Percentiles rank a stretch among this genome's conserved stretches.
Evolutionary conservation across 2,888 invertebrate genomes (phyloP).

Genomic region (Tipula helvola): DNA sequence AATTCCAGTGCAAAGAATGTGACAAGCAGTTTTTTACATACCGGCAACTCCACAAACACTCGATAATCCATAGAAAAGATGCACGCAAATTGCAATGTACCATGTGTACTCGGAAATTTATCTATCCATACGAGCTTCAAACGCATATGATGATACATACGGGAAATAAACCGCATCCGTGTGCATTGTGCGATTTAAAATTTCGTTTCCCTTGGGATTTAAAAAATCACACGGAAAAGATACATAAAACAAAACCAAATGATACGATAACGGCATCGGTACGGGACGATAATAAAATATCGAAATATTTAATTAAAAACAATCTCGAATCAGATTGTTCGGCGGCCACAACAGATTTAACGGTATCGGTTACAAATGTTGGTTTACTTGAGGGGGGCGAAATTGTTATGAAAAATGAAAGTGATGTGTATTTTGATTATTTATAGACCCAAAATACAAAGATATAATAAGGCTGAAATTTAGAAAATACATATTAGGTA

Average conservation of each 20-base stretch:
- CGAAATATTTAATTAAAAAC: background rate
- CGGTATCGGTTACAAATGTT: background rate
- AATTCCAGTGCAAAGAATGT: background rate
- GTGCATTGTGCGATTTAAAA: background rate
- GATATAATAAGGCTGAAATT: background rate
- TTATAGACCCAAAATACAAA: background rate
- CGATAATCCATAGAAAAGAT: background rate
- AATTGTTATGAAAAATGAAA: background rate
- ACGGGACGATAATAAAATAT: background rate
- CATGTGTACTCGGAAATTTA: background rate
- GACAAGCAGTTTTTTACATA: background rate
- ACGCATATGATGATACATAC: slow-evolving; percentile 7
- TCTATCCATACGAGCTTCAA: background rate
- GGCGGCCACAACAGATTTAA: background rate
- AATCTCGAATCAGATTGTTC: background rate
- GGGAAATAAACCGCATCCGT: background rate
- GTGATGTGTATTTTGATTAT: background rate
- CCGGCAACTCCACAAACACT: background rate
- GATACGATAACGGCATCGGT: background rate
- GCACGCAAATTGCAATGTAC: background rate
- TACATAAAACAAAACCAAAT: background rate
- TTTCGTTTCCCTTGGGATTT: slow-evolving; percentile 5
- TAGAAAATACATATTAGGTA: no score
- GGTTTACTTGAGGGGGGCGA: background rate
- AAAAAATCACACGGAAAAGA: background rate